Evolutionary conservation across 2,888 invertebrate genomes (phyloP), one percentile per base, ranked within the genome.

Genomic region (Sceliomorpha sp.): DNA sequence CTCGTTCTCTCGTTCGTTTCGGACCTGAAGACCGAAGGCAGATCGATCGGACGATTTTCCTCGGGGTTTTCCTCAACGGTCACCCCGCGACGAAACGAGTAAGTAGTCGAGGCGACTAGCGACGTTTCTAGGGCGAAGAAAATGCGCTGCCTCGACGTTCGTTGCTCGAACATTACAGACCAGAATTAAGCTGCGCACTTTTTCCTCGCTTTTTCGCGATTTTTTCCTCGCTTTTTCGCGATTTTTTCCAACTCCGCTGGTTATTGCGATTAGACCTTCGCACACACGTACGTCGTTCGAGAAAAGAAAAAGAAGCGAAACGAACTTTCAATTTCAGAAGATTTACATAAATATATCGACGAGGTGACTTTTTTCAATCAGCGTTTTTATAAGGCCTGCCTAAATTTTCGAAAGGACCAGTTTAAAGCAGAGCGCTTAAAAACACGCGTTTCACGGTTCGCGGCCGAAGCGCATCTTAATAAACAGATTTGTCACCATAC

Each of bases 41-140:
- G 85, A 87, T 87, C 87, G 87, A 87, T 87, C 86, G 86, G 80
- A 78, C 81, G 86, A 87, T 87, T 87, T 87, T 87, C 87, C 87
- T 84, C 86, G 80, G 83, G 85, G 81, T 85, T 86, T 86, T 85
- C 86, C 84, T 79, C 85, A 74, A 73, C 81, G 85, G 83, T 84
- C 84, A 83, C 81, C 83, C 81, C 83, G 82, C 85, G 82, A 82
- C 78, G 67, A 58, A 69, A 60, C 67, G 73, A 71, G 62, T 48
- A 59, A 74, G 62, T 53, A 64, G 66, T 67, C 60, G 67, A 55
- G 45, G 66, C 67, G 69, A 71, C 70, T 47, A 37, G 44, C 56
- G 53, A 62, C 67, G 73, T 74, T 75, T 74, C 75, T 75, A 58
- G 75, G 67, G 72, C 75, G 75, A 70, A 70, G 70, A 64, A 74